Conservation (phyloP, 2,113 vertebrate species). For the Chunga burmeisteri region DNA sequence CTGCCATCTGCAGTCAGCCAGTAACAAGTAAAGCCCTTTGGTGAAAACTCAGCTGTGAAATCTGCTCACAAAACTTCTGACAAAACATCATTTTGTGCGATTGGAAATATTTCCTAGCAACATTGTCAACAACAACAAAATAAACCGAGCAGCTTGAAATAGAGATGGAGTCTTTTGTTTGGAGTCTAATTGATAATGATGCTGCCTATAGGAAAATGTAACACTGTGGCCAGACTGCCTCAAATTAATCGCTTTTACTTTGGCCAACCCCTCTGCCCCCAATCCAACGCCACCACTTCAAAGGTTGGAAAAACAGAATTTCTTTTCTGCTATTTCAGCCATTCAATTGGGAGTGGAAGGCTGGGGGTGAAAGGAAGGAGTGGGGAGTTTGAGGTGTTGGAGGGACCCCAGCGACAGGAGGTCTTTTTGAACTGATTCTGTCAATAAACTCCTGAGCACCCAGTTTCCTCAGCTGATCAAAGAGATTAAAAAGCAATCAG, state of each 20-base stretch:
- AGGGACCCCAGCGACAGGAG: background rate
- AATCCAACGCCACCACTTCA: accelerated
- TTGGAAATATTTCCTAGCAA: background rate
- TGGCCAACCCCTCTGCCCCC: too few species aligned
- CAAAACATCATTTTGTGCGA: background rate
- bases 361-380: background rate
- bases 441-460: background rate
- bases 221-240: background rate
- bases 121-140: background rate
- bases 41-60: background rate
- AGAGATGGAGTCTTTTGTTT: background rate
- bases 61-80: background rate
- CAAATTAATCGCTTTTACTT: background rate
- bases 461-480: background rate
- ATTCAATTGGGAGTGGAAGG: background rate
- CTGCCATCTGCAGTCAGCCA: background rate
- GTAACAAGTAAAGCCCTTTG: background rate
- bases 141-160: background rate
- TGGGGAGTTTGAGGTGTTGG: background rate
- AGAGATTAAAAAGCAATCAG: background rate
- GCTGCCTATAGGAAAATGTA: background rate
- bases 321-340: background rate
- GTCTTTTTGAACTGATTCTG: background rate
- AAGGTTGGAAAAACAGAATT: background rate
- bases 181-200: background rate